Conservation (phyloP, 2,888 invertebrate genomes). For the Oligia latruncula region DNA sequence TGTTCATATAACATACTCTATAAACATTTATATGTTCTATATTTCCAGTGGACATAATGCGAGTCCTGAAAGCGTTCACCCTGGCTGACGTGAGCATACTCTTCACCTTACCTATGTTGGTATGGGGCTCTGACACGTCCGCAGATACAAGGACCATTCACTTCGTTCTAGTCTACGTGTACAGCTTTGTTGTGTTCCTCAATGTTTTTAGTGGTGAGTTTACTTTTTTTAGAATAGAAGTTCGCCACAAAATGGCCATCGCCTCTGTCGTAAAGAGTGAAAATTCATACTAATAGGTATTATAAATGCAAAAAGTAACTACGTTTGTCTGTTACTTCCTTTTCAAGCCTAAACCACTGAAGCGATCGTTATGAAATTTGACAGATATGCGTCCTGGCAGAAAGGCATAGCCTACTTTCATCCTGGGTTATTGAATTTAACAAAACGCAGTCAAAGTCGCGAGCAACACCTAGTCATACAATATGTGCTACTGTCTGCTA, state of each 20-base stretch:
- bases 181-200: conserved; percentile 91
- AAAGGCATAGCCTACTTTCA: not conserved
- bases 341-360: not conserved
- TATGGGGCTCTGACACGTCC: conserved; percentile 89
- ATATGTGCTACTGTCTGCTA: not conserved
- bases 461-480: not conserved
- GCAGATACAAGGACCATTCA: conserved; percentile 81
- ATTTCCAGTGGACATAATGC: conserved; percentile 74
- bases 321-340: not conserved
- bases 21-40: not conserved
- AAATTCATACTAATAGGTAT: not conserved
- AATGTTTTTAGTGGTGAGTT: conserved; percentile 91
- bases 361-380: not conserved
- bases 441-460: too few relatives aligned
- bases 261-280: not conserved
- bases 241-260: not conserved
- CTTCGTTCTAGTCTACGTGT: conserved; percentile 91
- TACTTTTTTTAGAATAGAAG: not conserved
- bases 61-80: conserved; percentile 90
- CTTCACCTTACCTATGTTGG: conserved; percentile 90
- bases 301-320: not conserved
- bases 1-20: not conserved
- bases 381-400: not conserved
- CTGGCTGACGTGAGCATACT: conserved; percentile 91
- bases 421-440: not conserved